A percentile compares a stretch with the other conserved stretches of the same genome.
These are phyloP conservation scores for Corythoichthys intestinalis DNA, from an alignment of 2,113 vertebrate species.

Conservation along the genomic window DNA sequence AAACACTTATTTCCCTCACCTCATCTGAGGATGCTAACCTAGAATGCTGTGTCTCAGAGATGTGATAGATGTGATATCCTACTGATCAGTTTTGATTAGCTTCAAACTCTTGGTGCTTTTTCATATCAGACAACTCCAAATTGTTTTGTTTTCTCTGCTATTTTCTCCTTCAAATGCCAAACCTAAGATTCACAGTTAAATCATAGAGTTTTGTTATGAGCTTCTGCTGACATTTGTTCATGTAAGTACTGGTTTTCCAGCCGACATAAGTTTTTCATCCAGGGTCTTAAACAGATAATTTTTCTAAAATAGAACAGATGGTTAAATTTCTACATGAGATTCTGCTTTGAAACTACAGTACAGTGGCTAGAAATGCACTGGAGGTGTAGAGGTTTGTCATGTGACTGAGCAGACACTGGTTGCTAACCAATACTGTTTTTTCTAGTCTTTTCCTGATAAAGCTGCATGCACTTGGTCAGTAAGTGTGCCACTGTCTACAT, in stretches of 20 bases:
- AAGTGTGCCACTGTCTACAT: not conserved
- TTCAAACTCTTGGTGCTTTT: conserved; percentile 37
- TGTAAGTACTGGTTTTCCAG: conserved; percentile 19
- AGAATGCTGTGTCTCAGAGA: conserved; percentile 22
- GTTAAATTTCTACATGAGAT: not conserved
- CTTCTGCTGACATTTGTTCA: conserved; percentile 29
- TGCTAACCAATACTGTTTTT: too few relatives aligned
- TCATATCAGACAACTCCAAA: conserved; percentile 38
- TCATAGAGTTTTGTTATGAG: conserved; percentile 14
- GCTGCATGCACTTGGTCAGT: not conserved
- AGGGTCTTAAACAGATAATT: conserved; percentile 23
- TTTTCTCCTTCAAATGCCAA: conserved; percentile 14
- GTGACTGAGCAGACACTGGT: not conserved
- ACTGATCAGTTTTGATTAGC: conserved; percentile 35
- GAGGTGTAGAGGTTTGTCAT: too few relatives aligned
- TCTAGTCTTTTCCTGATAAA: not conserved
- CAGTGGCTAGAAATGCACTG: not conserved
- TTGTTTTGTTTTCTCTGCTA: conserved; percentile 37
- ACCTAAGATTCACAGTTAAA: conserved; percentile 27
- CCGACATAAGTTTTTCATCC: conserved; percentile 19
- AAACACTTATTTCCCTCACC: conserved; percentile 18
- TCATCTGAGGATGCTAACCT: conserved; percentile 22
- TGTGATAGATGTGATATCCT: conserved; percentile 34
- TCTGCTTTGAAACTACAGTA: not conserved
- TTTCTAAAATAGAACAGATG: conserved; percentile 26